Evolutionary conservation across 2,888 invertebrate genomes (phyloP).

Genomic region (Leptinotarsa haldemani): DNA sequence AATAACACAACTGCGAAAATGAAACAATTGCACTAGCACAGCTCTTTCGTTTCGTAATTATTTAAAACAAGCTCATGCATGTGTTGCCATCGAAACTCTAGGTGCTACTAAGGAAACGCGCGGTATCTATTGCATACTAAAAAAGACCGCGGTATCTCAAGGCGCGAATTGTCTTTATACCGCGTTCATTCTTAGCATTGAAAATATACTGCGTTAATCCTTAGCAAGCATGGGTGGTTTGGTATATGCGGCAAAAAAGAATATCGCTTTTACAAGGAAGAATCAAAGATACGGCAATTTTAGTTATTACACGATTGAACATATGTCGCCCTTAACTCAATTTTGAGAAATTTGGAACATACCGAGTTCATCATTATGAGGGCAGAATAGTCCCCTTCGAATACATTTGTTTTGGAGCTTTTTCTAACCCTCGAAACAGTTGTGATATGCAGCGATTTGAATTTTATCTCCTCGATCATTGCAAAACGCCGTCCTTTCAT

Average conservation of each 20-base stretch:
- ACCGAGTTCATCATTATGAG: no score
- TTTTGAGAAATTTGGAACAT: no score
- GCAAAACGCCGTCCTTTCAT: no score
- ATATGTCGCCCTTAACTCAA: no score
- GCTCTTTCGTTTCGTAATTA: constrained; percentile 10
- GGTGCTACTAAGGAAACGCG: background rate
- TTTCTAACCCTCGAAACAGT: no score
- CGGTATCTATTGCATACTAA: constrained; percentile 15
- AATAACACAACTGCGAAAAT: background rate
- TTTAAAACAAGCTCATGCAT: background rate
- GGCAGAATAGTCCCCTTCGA: background rate
- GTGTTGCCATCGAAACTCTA: background rate
- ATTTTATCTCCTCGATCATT: no score
- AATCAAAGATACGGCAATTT: background rate
- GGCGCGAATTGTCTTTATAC: constrained; percentile 9
- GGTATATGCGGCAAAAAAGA: constrained; percentile 15
- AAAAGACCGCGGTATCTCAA: constrained; percentile 8
- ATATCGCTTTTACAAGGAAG: constrained; percentile 7
- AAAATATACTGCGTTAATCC: constrained; percentile 23
- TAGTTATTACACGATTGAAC: no score
- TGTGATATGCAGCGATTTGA: no score
- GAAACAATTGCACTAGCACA: background rate
- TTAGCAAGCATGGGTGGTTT: constrained; percentile 21
- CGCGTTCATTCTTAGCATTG: constrained; percentile 15
- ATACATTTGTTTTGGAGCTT: no score